These are phyloP conservation scores for Agelastica alni DNA, from an alignment of 2,888 invertebrate genomes.

Conservation along the genomic window DNA sequence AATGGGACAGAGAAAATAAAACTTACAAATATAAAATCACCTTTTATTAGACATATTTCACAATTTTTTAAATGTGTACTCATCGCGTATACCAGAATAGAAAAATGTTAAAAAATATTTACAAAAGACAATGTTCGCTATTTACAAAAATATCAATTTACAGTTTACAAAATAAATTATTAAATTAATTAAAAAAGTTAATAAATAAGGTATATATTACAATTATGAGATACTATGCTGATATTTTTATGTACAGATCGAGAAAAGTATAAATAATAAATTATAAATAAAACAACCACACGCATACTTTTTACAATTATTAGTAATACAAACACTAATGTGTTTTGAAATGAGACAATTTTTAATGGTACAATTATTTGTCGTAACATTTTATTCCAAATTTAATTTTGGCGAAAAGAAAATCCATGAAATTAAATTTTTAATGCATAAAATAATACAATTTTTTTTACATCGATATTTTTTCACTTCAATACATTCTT, in stretches of 20 bases:
- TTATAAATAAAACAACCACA: constrained; percentile 9
- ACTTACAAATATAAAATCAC: too few species aligned
- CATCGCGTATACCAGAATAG: constrained; percentile 36
- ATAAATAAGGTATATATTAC: constrained; percentile 45
- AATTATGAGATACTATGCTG: constrained; percentile 49
- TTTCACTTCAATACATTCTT: too few species aligned
- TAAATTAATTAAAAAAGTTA: constrained; percentile 33
- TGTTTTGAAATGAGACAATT: too few species aligned
- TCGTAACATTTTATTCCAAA: too few species aligned
- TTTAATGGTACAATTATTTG: too few species aligned
- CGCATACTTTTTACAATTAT: too few species aligned
- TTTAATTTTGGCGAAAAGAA: too few species aligned
- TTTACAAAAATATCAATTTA: constrained; percentile 42
- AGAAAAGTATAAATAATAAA: constrained; percentile 40
- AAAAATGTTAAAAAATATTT: constrained; percentile 33
- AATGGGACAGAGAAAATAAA: too few species aligned
- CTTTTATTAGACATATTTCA: constrained; percentile 40
- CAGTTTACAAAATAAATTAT: constrained; percentile 42
- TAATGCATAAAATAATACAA: too few species aligned
- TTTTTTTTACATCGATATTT: too few species aligned
- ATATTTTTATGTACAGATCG: constrained; percentile 44
- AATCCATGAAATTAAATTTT: too few species aligned
- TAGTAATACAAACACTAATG: too few species aligned
- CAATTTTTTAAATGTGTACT: constrained; percentile 44
- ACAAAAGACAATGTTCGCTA: constrained; percentile 37